phyloP scores from a whole-genome alignment of 2,113 vertebrate genomes.

The Pluvialis apricaria region DNA sequence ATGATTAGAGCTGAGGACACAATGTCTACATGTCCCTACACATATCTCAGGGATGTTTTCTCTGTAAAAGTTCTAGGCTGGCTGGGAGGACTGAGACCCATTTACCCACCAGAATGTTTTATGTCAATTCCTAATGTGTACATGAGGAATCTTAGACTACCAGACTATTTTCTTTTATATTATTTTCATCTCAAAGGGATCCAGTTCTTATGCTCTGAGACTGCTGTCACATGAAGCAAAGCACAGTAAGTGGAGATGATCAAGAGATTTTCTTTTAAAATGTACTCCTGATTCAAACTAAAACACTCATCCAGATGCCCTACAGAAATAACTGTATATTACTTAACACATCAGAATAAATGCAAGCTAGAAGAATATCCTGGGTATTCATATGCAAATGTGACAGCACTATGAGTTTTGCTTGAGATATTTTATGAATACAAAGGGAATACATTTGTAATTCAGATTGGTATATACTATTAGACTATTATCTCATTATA shows the following conservation, averaged over 20 bases:
- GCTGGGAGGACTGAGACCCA: neutral
- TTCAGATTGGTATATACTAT: neutral
- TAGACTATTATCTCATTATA: neutral
- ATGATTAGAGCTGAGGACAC: neutral
- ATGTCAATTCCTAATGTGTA: neutral
- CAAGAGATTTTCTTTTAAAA: conserved; percentile 3
- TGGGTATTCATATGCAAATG: conserved; percentile 1
- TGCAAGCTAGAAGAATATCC: neutral
- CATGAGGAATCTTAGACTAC: neutral
- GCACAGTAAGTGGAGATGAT: neutral
- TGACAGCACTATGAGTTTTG: neutral
- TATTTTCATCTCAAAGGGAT: neutral
- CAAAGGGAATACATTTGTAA: neutral
- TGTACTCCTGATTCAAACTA: neutral
- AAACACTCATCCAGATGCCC: neutral
- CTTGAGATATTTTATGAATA: conserved; percentile 10
- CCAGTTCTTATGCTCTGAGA: neutral
- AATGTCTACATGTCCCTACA: too few relatives aligned
- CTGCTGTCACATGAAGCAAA: neutral
- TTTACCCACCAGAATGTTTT: neutral
- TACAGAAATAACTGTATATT: conserved; percentile 18
- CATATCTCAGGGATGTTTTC: neutral
- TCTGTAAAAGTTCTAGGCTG: neutral
- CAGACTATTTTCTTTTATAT: neutral
- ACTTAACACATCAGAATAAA: conserved; percentile 18